Evolutionary conservation across 2,888 invertebrate genomes (phyloP), one percentile per base, ranked within the genome.

Genomic region (Coelinius sp.): DNA sequence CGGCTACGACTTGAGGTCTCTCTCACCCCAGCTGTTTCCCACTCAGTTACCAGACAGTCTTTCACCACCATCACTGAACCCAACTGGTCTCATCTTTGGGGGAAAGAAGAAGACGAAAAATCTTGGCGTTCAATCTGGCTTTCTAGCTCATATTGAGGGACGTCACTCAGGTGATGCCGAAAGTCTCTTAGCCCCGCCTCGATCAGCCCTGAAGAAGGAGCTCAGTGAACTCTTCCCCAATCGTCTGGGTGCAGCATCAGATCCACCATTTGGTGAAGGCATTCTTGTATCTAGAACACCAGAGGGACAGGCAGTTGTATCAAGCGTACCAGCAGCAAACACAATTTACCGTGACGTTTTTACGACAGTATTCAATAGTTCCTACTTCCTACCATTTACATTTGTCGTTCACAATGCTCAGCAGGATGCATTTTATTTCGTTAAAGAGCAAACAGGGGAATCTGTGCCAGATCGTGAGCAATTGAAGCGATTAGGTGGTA

Each of bases 381-480:
- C 96, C 0, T 94, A 94, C 86, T 90, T 97, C 81, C 89, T 97
- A 80, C 95, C 96, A 41, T 95, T 96, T 88, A 95, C 95, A 10
- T 94, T 95, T 84, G 93, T 96, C 65, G 94, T 96, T 31, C 96
- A 96, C 87, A 95, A 94, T 78, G 94, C 94, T 17, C 94, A 95
- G 83, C 96, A 96, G 86, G 97, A 97, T 84, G 94, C 95, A 10
- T 97, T 97, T 89, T 96, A 95, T 88, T 97, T 97, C 85, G 95
- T 97, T 17, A 97, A 97, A 85, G 96, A 96, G 84, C 95, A 96
- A 78, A 92, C 94, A 0, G 96, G 96, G 95, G 93, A 95, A 49
- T 95, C 96, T 5, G 93, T 93, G 73, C 96, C 96, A 82, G 97
- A 97, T 85, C 93, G 94, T 79, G 95, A 94, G 76, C 96, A 97